A percentile compares a stretch with the other conserved stretches of the same genome.
Conservation (phyloP, 2,797 vertebrate species). For the Novumbra hubbsi region DNA sequence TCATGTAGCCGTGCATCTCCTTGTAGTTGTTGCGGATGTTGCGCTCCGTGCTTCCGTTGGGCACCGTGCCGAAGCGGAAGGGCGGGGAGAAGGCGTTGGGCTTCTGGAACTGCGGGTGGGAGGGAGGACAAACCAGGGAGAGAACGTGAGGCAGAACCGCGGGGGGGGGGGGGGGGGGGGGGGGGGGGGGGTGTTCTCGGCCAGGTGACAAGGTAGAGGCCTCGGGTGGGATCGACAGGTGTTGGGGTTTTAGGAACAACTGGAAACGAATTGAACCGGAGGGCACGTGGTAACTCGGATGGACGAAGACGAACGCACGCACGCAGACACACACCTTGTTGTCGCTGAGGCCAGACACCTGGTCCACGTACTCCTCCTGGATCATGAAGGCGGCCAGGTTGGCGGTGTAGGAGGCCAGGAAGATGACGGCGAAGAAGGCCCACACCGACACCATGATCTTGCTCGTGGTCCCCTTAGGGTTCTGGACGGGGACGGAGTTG, state of each 20-base stretch:
- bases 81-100: slow-evolving; percentile 98
- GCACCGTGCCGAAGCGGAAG: slow-evolving; percentile 97
- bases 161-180: too few relatives aligned
- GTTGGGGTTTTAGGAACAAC: slow-evolving; percentile 35
- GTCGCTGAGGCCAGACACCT: slow-evolving; percentile 96
- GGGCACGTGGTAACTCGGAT: not conserved
- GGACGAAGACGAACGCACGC: slow-evolving; percentile 71
- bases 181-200: too few relatives aligned
- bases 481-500: slow-evolving; percentile 99
- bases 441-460: slow-evolving; percentile 99
- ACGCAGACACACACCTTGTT: slow-evolving; percentile 91
- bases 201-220: slow-evolving; percentile 53
- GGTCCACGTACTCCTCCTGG: slow-evolving; percentile 98
- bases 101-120: slow-evolving; percentile 87
- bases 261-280: not conserved
- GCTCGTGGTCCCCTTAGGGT: slow-evolving; percentile 98
- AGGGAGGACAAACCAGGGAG: slow-evolving; percentile 23
- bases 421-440: slow-evolving; percentile 99
- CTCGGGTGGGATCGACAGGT: slow-evolving; percentile 39
- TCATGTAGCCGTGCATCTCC: slow-evolving; percentile 99
- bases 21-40: slow-evolving; percentile 99
- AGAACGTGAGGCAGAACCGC: slow-evolving; percentile 38
- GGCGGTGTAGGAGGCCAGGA: slow-evolving; percentile 99
- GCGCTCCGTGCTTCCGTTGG: slow-evolving; percentile 97
- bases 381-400: slow-evolving; percentile 99